A percentile compares a stretch with the other conserved stretches of the same genome.
phyloP scores from a whole-genome alignment of 2,797 vertebrate genomes.

The Sphenopsis melanotis region DNA sequence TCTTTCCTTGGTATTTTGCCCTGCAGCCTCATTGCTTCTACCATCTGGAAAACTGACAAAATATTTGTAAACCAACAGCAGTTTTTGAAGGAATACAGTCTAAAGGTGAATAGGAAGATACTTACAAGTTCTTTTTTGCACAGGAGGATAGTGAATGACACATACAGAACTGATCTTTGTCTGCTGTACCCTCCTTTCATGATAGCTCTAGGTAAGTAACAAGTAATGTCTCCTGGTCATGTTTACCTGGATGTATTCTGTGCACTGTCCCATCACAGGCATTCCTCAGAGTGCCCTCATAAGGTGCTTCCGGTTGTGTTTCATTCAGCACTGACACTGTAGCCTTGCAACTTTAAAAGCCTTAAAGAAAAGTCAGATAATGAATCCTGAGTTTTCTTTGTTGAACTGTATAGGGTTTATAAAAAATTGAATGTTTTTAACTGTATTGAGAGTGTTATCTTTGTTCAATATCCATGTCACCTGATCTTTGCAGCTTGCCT shows the following conservation, averaged over 20 bases:
- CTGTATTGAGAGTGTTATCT: neutral
- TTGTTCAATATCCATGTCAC: neutral
- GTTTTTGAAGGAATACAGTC: neutral
- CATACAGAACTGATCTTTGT: conserved; percentile 97
- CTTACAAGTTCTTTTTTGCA: conserved; percentile 58
- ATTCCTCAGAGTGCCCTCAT: neutral
- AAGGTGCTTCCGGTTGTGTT: neutral
- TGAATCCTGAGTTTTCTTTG: neutral
- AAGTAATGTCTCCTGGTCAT: neutral
- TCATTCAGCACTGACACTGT: neutral
- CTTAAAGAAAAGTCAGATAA: neutral
- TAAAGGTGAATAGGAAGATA: neutral
- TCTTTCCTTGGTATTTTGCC: neutral
- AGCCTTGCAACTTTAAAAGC: neutral
- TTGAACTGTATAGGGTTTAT: neutral
- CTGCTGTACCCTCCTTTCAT: conserved; percentile 99
- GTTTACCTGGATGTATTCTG: neutral
- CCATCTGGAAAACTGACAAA: neutral
- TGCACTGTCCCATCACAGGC: neutral
- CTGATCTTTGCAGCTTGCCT: conserved; percentile 85
- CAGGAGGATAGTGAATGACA: conserved; percentile 99
- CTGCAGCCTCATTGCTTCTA: neutral
- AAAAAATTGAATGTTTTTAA: neutral
- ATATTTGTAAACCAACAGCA: neutral
- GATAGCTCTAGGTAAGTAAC: conserved; percentile 93